These are phyloP conservation scores for Poecilus cupreus DNA, from an alignment of 2,888 invertebrate genomes.

Conservation along the genomic window DNA sequence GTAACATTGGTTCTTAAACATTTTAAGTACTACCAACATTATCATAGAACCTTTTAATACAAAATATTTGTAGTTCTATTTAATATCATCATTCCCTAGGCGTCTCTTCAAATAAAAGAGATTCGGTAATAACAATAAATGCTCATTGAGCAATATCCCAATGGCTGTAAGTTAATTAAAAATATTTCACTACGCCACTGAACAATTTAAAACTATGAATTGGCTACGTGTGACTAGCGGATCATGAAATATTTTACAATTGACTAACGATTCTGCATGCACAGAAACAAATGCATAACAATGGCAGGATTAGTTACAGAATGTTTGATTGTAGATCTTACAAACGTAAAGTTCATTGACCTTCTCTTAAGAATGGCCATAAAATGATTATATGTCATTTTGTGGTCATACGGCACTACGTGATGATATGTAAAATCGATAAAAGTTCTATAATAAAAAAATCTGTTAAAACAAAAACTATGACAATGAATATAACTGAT, in stretches of 20 bases:
- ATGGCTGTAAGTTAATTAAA: slow-evolving; percentile 3
- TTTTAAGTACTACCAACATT: slow-evolving; percentile 50
- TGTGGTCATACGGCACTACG: slow-evolving; percentile 50
- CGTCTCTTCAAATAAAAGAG: slow-evolving; percentile 20
- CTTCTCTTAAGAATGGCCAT: slow-evolving; percentile 2
- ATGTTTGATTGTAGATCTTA: slow-evolving; percentile 32
- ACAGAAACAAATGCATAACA: slow-evolving; percentile 53
- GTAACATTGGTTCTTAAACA: slow-evolving; percentile 39
- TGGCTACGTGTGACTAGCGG: slow-evolving; percentile 41
- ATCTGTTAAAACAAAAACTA: slow-evolving; percentile 1
- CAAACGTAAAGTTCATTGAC: slow-evolving; percentile 19
- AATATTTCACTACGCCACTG: slow-evolving; percentile 31
- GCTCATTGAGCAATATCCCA: slow-evolving; percentile 27
- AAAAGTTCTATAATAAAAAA: slow-evolving; percentile 36
- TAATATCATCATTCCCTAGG: slow-evolving; percentile 27
- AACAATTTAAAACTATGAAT: slow-evolving; percentile 17
- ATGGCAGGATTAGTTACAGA: slow-evolving; percentile 47
- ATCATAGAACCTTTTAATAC: slow-evolving; percentile 42
- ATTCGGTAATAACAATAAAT: slow-evolving; percentile 23
- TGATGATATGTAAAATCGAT: slow-evolving; percentile 48
- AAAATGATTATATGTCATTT: slow-evolving; percentile 14
- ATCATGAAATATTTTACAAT: slow-evolving; percentile 43
- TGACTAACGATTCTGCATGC: slow-evolving; percentile 35
- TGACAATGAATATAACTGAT: slow-evolving; percentile 16
- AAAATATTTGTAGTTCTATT: slow-evolving; percentile 4